phyloP scores from a whole-genome alignment of 2,888 invertebrate species.

The Macaria notata region DNA sequence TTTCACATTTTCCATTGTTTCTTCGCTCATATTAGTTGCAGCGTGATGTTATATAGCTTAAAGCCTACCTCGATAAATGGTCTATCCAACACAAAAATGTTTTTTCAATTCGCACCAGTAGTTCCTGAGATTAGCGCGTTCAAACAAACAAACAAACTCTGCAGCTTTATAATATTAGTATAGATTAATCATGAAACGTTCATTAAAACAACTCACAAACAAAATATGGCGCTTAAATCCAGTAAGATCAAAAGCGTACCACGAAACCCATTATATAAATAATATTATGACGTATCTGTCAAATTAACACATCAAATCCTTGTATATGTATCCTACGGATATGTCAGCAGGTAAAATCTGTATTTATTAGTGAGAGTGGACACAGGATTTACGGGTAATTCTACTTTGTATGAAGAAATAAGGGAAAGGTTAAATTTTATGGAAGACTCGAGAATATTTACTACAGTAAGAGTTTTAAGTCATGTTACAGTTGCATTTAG shows the following conservation, averaged over 20 bases:
- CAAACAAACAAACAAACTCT: too few species aligned
- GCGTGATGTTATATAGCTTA: too few species aligned
- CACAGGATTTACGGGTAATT: slow-evolving; percentile 17
- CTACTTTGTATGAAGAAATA: slow-evolving; percentile 5
- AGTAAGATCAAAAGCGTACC: not conserved
- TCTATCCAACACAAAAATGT: too few species aligned
- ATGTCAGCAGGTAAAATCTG: slow-evolving; percentile 8
- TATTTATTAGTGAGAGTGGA: slow-evolving; percentile 16
- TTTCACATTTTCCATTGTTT: too few species aligned
- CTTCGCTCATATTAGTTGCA: too few species aligned
- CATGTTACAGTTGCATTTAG: not conserved
- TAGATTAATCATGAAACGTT: not conserved
- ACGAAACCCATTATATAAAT: too few species aligned
- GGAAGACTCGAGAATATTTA: not conserved
- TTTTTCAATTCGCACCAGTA: too few species aligned
- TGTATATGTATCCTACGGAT: slow-evolving; percentile 9
- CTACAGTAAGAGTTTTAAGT: not conserved
- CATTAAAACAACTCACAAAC: not conserved
- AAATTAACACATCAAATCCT: not conserved
- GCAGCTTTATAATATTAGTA: too few species aligned
- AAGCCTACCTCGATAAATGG: too few species aligned
- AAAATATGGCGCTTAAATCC: not conserved
- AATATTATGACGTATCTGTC: not conserved
- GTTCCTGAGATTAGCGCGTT: too few species aligned
- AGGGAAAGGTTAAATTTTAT: slow-evolving; percentile 1